Evolutionary conservation across 92 coral and sea anemone species (phyloP).

Genomic region (Parazoanthus atlanticus): DNA sequence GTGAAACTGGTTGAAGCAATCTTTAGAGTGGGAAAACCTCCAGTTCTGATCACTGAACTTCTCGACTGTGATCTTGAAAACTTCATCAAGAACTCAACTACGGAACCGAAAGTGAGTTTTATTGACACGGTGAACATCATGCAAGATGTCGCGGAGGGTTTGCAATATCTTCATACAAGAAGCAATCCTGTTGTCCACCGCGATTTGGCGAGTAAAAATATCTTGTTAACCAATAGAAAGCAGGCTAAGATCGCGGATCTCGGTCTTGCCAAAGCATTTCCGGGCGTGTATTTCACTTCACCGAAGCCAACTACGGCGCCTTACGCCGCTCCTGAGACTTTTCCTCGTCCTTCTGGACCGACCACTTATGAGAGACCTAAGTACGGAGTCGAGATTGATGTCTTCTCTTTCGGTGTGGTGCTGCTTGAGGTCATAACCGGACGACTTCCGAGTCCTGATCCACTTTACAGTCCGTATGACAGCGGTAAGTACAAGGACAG

Average conservation of each 20-base stretch:
- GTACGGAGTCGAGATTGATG: conserved; percentile 56
- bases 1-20: conserved; percentile 46
- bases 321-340: conserved; percentile 62
- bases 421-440: conserved; percentile 54
- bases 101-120: conserved; percentile 58
- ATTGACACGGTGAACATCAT: conserved; percentile 52
- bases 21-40: conserved; percentile 40
- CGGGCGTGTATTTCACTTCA: conserved; percentile 30
- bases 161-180: conserved; percentile 54
- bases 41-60: conserved; percentile 59
- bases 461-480: conserved; percentile 39
- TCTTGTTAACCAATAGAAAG: conserved; percentile 47
- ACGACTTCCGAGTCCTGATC: conserved; percentile 45
- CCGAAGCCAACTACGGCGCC: conserved; percentile 54
- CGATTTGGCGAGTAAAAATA: conserved; percentile 57
- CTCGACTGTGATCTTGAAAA: conserved; percentile 53
- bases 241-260: conserved; percentile 64
- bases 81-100: conserved; percentile 40
- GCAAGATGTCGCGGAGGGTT: conserved; percentile 62
- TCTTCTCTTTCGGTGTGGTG: conserved; percentile 68
- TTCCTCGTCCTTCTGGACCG: conserved; percentile 29
- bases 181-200: conserved; percentile 49
- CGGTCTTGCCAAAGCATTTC: conserved; percentile 57
- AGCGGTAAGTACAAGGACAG: conserved; percentile 8
- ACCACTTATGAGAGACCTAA: conserved; percentile 5